Percentiles rank a stretch among this genome's conserved stretches.
These are phyloP conservation scores for Gymnoscopelus braueri DNA, from an alignment of 2,797 vertebrate species.

Conservation along the genomic window DNA sequence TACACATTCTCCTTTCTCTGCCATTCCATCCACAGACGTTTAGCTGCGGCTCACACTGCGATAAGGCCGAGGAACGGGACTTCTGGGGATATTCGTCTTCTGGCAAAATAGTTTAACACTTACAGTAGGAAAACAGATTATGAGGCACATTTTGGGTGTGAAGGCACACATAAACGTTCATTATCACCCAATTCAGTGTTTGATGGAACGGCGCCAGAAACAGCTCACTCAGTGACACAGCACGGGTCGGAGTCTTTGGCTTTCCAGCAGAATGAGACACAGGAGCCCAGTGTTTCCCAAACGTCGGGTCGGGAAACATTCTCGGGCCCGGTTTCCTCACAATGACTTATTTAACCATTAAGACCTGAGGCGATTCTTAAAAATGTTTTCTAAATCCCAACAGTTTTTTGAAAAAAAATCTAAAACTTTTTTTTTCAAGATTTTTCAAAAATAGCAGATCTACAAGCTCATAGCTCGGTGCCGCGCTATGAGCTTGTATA, in stretches of 20 bases:
- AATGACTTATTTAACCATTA: too few species aligned
- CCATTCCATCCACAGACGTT: background rate
- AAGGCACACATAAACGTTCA: constrained; percentile 5
- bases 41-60: constrained; percentile 8
- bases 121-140: background rate
- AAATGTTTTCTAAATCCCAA: too few species aligned
- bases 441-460: too few species aligned
- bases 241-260: constrained; percentile 29
- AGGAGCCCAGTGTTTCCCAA: too few species aligned
- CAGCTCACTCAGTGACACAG: constrained; percentile 8
- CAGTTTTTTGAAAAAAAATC: too few species aligned
- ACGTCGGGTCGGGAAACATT: too few species aligned
- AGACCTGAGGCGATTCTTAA: too few species aligned
- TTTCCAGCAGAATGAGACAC: constrained; percentile 10
- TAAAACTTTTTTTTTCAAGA: too few species aligned
- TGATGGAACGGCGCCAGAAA: constrained; percentile 11
- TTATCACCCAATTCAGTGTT: background rate
- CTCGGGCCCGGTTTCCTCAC: too few species aligned
- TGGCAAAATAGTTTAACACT: background rate
- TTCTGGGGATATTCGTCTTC: background rate
- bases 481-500: too few species aligned
- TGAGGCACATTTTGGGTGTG: background rate
- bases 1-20: background rate
- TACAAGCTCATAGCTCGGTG: too few species aligned
- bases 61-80: constrained; percentile 14